These are phyloP conservation scores for Agelaius phoeniceus DNA, from an alignment of 2,113 vertebrate species.

Conservation along the genomic window DNA sequence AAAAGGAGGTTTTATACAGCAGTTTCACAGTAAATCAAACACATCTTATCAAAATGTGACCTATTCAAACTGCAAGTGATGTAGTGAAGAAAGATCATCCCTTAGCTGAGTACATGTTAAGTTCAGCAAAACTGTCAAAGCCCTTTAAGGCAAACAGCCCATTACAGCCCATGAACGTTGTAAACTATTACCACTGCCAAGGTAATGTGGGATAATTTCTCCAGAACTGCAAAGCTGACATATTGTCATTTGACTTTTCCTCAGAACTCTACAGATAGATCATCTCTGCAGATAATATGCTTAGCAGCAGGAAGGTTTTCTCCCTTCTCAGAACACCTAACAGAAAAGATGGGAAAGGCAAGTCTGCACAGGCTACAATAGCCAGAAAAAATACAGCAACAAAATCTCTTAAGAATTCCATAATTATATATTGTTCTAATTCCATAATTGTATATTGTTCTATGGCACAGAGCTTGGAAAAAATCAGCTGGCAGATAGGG, in stretches of 20 bases:
- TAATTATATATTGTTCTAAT: neutral
- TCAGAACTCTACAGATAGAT: neutral
- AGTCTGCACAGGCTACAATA: neutral
- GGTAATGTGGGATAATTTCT: slow-evolving; percentile 28
- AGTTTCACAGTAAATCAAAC: slow-evolving; percentile 34
- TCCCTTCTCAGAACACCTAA: neutral
- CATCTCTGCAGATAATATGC: neutral
- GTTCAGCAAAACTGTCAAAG: slow-evolving; percentile 46
- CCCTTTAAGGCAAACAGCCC: slow-evolving; percentile 34
- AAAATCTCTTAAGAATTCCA: neutral
- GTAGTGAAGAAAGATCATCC: slow-evolving; percentile 33
- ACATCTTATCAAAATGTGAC: slow-evolving; percentile 48
- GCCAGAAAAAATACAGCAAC: neutral
- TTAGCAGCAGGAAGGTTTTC: neutral
- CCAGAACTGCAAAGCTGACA: neutral
- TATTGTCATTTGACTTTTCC: slow-evolving; percentile 25
- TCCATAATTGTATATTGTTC: neutral
- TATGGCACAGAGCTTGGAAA: neutral
- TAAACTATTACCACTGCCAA: slow-evolving; percentile 41
- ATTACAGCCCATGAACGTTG: slow-evolving; percentile 7
- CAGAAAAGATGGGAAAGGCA: neutral
- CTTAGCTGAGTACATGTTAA: slow-evolving; percentile 18
- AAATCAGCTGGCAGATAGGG: neutral
- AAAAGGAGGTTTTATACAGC: neutral
- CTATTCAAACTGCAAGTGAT: slow-evolving; percentile 59